A percentile compares a stretch with the other conserved stretches of the same genome.
phyloP scores from a whole-genome alignment of 2,113 vertebrate species.

The Lampris incognitus region DNA sequence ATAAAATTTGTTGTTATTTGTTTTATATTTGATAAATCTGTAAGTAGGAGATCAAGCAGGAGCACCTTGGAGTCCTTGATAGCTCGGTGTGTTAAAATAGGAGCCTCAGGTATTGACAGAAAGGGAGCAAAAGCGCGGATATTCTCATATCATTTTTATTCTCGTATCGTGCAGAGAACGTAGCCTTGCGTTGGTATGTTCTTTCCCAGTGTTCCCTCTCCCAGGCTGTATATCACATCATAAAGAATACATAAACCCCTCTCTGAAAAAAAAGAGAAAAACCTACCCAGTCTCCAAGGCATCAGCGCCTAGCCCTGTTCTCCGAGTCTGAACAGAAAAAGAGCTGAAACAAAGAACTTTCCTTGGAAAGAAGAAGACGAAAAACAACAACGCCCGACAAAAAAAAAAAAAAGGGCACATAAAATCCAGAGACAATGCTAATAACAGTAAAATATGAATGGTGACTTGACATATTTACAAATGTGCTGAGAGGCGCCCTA shows the following conservation, averaged over 20 bases:
- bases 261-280: conserved; percentile 45
- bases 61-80: conserved; percentile 37
- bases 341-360: conserved; percentile 76
- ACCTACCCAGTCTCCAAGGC: conserved; percentile 73
- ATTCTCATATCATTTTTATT: conserved; percentile 75
- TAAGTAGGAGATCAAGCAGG: conserved; percentile 26
- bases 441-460: conserved; percentile 78
- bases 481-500: conserved; percentile 78
- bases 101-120: conserved; percentile 74
- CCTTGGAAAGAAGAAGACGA: conserved; percentile 68
- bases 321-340: conserved; percentile 74
- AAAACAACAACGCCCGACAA: conserved; percentile 59
- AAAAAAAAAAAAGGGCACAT: conserved; percentile 5
- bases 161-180: conserved; percentile 74
- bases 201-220: conserved; percentile 78
- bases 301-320: conserved; percentile 72
- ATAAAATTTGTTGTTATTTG: background rate
- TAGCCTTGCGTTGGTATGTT: conserved; percentile 78
- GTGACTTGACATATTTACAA: conserved; percentile 83
- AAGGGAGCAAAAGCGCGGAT: conserved; percentile 63
- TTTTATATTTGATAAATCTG: conserved; percentile 12
- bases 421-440: conserved; percentile 70
- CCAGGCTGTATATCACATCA: conserved; percentile 81
- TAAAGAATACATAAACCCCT: conserved; percentile 81
- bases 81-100: conserved; percentile 42